Percentiles rank a stretch among this genome's conserved stretches.
These are phyloP conservation scores for Pogoniulus pusillus DNA, from an alignment of 2,797 vertebrate genomes.

Conservation along the genomic window DNA sequence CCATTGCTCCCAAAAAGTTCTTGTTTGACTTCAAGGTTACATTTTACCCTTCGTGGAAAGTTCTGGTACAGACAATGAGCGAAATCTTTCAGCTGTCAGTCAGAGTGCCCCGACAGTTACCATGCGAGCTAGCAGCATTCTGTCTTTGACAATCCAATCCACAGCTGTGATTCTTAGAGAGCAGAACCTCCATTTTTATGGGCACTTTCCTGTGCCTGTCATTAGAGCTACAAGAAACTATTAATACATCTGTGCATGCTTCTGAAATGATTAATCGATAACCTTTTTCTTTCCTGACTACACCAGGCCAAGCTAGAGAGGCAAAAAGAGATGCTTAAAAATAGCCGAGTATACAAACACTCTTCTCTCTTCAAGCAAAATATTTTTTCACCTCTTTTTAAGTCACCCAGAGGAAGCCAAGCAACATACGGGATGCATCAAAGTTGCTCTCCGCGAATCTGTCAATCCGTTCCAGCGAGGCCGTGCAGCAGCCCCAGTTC, in stretches of 20 bases:
- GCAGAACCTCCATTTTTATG: not conserved
- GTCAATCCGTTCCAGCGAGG: not conserved
- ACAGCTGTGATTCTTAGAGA: not conserved
- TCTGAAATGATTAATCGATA: not conserved
- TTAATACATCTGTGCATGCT: not conserved
- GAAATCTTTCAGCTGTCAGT: not conserved
- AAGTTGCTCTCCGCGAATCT: slow-evolving; percentile 35
- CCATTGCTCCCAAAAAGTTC: not conserved
- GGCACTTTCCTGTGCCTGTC: not conserved
- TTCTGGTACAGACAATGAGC: not conserved
- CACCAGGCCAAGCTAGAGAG: not conserved
- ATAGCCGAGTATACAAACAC: not conserved
- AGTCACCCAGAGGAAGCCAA: slow-evolving; percentile 5
- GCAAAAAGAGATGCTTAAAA: not conserved
- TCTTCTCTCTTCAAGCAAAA: not conserved
- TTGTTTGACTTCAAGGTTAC: not conserved
- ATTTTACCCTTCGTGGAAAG: not conserved
- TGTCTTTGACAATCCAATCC: not conserved
- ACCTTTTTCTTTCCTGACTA: not conserved
- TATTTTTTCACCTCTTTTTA: not conserved
- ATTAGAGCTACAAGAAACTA: not conserved
- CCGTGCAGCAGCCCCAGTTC: not conserved
- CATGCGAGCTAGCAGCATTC: not conserved
- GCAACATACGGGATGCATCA: slow-evolving; percentile 41
- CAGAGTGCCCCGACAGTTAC: not conserved